Evolutionary conservation across 2,113 vertebrate genomes (phyloP), one percentile per base, ranked within the genome.

Genomic region (Arothron firmamentum): DNA sequence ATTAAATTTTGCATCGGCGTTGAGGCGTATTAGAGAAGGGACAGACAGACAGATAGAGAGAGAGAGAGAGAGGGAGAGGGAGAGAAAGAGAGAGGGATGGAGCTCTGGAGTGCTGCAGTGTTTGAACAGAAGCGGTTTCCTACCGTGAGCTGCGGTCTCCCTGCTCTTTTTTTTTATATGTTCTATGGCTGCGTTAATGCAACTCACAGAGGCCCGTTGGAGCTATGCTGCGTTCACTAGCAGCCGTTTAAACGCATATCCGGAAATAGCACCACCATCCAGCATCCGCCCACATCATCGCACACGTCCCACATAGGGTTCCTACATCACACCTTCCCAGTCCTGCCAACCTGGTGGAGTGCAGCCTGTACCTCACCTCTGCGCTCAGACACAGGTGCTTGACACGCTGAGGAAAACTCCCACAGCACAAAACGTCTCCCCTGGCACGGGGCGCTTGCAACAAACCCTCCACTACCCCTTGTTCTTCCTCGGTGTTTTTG

Each of bases 391-490:
- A 80, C 75, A 80, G 77, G 82, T 79, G 79, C 74, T 78, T 77
- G 72, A 86, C 82, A 86, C 82, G 79, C 83, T 41, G 66, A 82
- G 68, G 74, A 85, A 86, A 84, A 81, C 80, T 85, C 75, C 81
- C 78, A 84, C 77, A 43, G 66, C 58, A 85, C 62, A 79, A 85
- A 78, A 76, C 85, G 82, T 81, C 77, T 78, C 79, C 75, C 78
- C 65, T 54, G 68, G 72, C 55, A 25, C 69, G 42, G 8, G 8
- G 1, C 23, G 66, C 71, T 66, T 83, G 81, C 71, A 59, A 72
- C 21, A 75, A 70, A 67, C 52, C 67, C 55, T 60, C 62, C 6
- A 49, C 80, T 85, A 64, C 81, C 74, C 67, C 77, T 59, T 65
- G 64, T 71, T 77, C 67, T 46, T 45, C 38, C 42, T 49, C 56